Conservation (phyloP, 2,797 vertebrate species). For the Bryconaethiops microstoma region DNA sequence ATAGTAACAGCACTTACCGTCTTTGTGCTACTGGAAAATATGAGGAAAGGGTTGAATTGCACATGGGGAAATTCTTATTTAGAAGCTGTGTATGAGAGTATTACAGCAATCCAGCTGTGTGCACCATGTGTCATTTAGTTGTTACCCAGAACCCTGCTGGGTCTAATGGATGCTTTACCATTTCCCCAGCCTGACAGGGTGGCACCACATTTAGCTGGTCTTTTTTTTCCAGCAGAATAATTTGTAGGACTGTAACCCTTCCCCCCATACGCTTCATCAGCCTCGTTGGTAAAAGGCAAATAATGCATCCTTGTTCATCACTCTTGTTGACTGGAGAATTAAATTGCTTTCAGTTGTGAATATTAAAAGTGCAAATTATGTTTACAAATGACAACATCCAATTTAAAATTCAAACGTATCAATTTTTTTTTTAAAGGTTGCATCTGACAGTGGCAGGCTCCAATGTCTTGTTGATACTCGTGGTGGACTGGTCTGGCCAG, state of each 20-base stretch:
- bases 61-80: background rate
- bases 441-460: background rate
- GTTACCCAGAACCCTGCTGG: constrained; percentile 50
- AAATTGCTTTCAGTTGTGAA: background rate
- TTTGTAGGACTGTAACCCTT: constrained; percentile 5
- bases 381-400: too few relatives aligned
- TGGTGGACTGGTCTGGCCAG: background rate
- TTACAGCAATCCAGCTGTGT: constrained; percentile 42
- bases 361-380: too few relatives aligned
- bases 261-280: background rate
- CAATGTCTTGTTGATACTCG: background rate
- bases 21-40: background rate
- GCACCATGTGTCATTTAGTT: constrained; percentile 45
- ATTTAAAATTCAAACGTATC: too few relatives aligned
- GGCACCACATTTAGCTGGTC: constrained; percentile 44
- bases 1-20: too few relatives aligned
- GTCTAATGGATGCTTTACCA: constrained; percentile 54
- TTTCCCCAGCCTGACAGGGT: constrained; percentile 42
- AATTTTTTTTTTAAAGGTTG: background rate
- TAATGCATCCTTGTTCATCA: background rate
- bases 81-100: constrained; percentile 6
- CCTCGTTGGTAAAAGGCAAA: background rate
- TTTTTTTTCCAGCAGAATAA: constrained; percentile 37
- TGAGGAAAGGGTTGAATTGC: background rate
- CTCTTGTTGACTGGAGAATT: background rate